Evolutionary conservation across 2,113 vertebrate genomes (phyloP), one percentile per base, ranked within the genome.

Genomic region (Heliornis fulica): DNA sequence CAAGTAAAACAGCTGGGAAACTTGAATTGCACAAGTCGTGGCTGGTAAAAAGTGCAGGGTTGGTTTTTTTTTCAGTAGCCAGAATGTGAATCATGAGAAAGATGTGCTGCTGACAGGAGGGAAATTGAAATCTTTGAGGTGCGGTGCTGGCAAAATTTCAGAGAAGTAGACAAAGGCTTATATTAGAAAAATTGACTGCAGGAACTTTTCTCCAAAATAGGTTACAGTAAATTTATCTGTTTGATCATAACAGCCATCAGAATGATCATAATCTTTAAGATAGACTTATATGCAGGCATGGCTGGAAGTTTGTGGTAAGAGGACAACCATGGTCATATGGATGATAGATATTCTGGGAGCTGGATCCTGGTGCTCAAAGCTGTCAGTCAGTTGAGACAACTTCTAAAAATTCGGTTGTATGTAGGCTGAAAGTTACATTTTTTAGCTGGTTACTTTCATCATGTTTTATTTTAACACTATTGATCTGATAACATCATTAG

Each of bases 41-140:
- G 40, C 32, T 69, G 28, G n/a, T 83, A 74, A 78, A 81, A 91
- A 80, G 32, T 5, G 1, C n/a, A 8, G 10, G 23, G 1, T n/a
- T 8, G 10, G 18, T 14, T 31, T 41, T 23, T 10, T 19, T 38
- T 28, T 14, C 41, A 36, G 34, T 84, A 89, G n/a, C 48, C 57
- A 88, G 82, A 76, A 69, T 85, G 70, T 85, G 66, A 90, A 83
- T 83, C 60, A 66, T 28, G 70, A 91, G 60, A 75, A 82, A 74
- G 51, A 87, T 87, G 45, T 56, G 65, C 48, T 93, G 60, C 57
- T 91, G 95, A 94, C 81, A 93, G 87, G 34, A 87, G 60, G 61
- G 68, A 91, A 96, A 96, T 79, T 75, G 84, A 93, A 94, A 85
- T 91, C 87, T 91, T 92, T 56, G 77, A 93, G 93, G 81, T 91